phyloP scores from a whole-genome alignment of 35 echinoderm and acorn worm species.

The Nesometra sesokonis region DNA sequence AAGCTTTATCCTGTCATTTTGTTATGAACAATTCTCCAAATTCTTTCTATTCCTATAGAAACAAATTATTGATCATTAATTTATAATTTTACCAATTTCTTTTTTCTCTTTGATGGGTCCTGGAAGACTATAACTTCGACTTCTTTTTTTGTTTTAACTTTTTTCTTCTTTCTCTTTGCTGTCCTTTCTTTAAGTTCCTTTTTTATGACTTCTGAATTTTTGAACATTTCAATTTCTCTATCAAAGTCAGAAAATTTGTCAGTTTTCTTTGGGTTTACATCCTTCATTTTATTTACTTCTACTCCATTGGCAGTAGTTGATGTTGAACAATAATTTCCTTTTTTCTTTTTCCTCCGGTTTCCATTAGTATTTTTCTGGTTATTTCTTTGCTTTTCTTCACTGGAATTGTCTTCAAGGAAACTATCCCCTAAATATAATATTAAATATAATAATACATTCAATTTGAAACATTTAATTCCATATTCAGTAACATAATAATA shows the following conservation, averaged over 20 bases:
- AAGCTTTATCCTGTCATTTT: too few species aligned
- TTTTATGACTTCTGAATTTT: not conserved
- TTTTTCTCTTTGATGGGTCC: not conserved
- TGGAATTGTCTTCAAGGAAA: not conserved
- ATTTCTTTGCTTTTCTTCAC: not conserved
- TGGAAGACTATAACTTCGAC: not conserved
- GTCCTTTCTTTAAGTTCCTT: not conserved
- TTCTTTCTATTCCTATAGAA: too few species aligned
- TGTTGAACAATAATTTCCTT: not conserved
- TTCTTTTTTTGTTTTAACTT: not conserved
- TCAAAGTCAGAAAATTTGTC: not conserved
- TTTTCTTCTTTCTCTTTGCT: not conserved
- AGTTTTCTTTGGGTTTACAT: not conserved
- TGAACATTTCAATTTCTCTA: not conserved
- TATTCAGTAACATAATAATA: too few species aligned
- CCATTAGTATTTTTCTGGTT: not conserved
- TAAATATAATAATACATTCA: too few species aligned
- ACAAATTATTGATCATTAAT: too few species aligned
- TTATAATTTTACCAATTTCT: not conserved
- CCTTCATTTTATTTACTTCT: too few species aligned
- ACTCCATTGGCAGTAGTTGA: not conserved
- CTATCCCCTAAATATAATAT: not conserved
- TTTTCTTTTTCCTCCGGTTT: not conserved
- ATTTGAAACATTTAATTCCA: too few species aligned
- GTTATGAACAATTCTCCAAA: too few species aligned